Conservation (phyloP, 2,113 vertebrate genomes). For the Coturnix japonica region DNA sequence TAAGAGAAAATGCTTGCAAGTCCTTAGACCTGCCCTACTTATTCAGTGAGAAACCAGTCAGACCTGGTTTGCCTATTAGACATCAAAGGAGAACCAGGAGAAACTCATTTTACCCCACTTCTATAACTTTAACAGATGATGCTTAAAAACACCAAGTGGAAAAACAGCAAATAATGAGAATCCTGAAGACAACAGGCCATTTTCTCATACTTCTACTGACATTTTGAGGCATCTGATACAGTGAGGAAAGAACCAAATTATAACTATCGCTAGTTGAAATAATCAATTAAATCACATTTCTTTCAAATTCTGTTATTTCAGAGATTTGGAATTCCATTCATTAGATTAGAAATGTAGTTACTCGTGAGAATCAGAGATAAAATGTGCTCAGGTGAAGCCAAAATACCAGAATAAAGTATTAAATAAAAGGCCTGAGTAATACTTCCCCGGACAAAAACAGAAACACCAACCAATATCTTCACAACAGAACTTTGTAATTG, state of each 20-base stretch:
- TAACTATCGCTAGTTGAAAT: not conserved
- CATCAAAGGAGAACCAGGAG: not conserved
- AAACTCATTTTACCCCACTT: not conserved
- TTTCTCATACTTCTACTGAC: not conserved
- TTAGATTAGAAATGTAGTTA: not conserved
- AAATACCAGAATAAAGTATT: not conserved
- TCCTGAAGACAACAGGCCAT: not conserved
- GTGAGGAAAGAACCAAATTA: not conserved
- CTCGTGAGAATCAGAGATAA: not conserved
- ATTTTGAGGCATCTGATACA: not conserved
- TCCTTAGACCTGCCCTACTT: not conserved
- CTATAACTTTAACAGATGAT: not conserved
- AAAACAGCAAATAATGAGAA: not conserved
- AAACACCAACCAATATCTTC: fast-evolving
- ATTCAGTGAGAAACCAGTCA: not conserved
- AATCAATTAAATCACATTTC: not conserved
- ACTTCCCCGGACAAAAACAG: not conserved
- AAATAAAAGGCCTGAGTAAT: not conserved
- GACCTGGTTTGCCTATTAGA: not conserved
- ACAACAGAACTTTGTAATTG: not conserved
- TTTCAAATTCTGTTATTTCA: not conserved
- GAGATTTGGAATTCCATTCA: not conserved
- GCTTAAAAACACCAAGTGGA: not conserved
- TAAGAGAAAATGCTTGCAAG: not conserved
- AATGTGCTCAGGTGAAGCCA: not conserved